phyloP scores from a whole-genome alignment of 1,140 invertebrate species.

The Stenopsyche tienmushanensis region DNA sequence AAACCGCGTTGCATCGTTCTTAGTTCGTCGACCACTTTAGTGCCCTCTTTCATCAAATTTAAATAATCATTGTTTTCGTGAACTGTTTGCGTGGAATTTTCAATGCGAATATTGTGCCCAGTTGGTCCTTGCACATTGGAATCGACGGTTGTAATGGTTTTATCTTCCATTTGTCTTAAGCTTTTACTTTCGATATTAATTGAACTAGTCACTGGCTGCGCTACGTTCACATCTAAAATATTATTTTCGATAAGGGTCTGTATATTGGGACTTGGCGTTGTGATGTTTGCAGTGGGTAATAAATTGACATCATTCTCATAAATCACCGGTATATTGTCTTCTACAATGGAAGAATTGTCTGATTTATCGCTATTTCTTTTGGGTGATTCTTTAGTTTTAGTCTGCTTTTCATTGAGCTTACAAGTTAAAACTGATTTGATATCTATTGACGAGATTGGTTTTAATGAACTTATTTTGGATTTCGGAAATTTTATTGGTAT shows the following conservation, averaged over 20 bases:
- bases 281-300: neutral
- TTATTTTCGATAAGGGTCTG: too few species aligned
- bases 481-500: too few species aligned
- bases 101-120: neutral
- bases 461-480: too few species aligned
- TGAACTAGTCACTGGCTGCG: neutral
- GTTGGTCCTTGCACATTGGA: neutral
- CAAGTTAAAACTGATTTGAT: too few species aligned
- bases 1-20: constrained; percentile 31
- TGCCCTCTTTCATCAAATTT: neutral
- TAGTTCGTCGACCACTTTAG: constrained; percentile 34
- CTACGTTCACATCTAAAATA: neutral
- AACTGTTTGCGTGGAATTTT: neutral
- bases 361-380: too few species aligned
- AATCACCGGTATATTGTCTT: neutral
- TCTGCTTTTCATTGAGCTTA: too few species aligned
- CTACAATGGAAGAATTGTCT: neutral
- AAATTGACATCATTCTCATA: neutral
- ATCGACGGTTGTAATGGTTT: neutral
- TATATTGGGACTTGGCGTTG: neutral
- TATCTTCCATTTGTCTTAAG: neutral
- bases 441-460: too few species aligned
- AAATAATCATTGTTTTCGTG: neutral
- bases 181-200: neutral
- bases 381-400: too few species aligned